A percentile compares a stretch with the other conserved stretches of the same genome.
Evolutionary conservation across 2,113 vertebrate genomes (phyloP).

Genomic region (Rallus limicola): DNA sequence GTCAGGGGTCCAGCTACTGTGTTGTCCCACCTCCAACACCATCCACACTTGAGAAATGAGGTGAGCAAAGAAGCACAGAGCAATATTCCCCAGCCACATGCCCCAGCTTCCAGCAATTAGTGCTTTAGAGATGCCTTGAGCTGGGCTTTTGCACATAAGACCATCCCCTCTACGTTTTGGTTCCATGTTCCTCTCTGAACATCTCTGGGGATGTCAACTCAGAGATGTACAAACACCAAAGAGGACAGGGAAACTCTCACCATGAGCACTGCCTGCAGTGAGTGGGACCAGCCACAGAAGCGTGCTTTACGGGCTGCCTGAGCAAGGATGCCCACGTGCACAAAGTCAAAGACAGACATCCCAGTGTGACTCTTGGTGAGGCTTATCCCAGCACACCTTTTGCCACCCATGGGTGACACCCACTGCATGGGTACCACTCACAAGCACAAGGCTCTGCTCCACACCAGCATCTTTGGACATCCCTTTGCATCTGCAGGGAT

Average conservation of each 20-base stretch:
- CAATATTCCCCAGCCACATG: not conserved
- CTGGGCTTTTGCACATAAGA: not conserved
- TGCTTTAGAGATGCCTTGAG: not conserved
- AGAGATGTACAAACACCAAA: rapidly evolving
- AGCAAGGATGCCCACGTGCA: not conserved
- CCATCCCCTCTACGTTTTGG: not conserved
- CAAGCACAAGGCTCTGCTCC: not conserved
- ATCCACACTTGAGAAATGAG: not conserved
- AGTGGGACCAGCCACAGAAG: not conserved
- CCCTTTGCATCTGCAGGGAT: not conserved
- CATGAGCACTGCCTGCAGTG: not conserved
- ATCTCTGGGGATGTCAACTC: not conserved
- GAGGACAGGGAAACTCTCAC: not conserved
- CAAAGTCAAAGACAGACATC: not conserved
- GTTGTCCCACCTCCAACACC: not conserved
- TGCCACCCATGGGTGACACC: not conserved
- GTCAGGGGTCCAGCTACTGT: not conserved
- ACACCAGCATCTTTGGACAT: not conserved
- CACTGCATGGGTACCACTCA: not conserved
- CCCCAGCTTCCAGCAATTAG: not conserved
- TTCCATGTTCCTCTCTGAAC: not conserved
- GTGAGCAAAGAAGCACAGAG: not conserved
- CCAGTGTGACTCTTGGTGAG: rapidly evolving
- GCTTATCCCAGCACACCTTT: not conserved
- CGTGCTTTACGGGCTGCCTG: rapidly evolving